phyloP scores from a whole-genome alignment of 2,888 invertebrate genomes.

The Eilema sororculum region DNA sequence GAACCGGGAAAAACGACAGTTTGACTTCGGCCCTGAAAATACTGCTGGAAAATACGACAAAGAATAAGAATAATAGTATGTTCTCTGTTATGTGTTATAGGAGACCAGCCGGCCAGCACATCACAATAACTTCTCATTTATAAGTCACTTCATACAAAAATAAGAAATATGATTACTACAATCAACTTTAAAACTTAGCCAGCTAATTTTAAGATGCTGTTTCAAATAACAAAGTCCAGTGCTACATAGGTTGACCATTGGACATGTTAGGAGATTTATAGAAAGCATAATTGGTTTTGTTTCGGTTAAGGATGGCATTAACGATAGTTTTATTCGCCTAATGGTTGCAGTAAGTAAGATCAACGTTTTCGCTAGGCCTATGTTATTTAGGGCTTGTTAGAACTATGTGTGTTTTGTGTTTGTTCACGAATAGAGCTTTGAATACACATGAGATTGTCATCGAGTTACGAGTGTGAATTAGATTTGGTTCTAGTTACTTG shows the following conservation, averaged over 20 bases:
- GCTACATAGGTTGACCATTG: constrained; percentile 60
- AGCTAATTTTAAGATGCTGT: constrained; percentile 33
- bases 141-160: constrained; percentile 39
- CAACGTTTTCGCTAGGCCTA: constrained; percentile 63
- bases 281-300: constrained; percentile 79
- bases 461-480: constrained; percentile 44
- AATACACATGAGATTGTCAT: constrained; percentile 45
- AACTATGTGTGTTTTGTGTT: constrained; percentile 38
- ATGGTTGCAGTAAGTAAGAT: constrained; percentile 69
- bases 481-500: constrained; percentile 41
- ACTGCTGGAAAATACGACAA: no score
- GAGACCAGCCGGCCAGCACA: no score
- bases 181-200: constrained; percentile 35
- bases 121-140: no score
- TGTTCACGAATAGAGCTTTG: constrained; percentile 31
- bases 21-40: no score
- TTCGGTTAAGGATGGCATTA: constrained; percentile 75
- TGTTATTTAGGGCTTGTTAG: constrained; percentile 44
- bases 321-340: constrained; percentile 76
- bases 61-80: no score
- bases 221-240: constrained; percentile 34
- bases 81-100: no score
- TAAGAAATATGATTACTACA: constrained; percentile 30
- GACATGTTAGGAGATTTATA: constrained; percentile 74
- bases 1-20: no score